Evolutionary conservation across 2,888 invertebrate species (phyloP).

Genomic region (Clistopyga incitator): DNA sequence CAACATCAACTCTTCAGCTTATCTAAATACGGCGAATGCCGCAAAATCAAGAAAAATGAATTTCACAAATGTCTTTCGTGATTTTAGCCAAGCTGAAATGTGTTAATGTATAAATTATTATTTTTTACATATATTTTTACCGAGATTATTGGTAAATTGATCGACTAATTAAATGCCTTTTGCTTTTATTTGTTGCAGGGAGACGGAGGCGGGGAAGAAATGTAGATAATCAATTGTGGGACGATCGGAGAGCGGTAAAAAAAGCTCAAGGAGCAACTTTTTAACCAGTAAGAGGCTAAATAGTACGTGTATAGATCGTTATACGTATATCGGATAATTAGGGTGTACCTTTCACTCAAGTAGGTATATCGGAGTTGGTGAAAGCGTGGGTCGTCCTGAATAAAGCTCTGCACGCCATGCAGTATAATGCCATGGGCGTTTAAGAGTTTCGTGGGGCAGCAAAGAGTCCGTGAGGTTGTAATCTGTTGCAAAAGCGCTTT

Average conservation of each 20-base stretch:
- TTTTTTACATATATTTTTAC: background rate
- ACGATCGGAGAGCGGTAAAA: constrained; percentile 4
- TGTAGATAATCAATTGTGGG: constrained; percentile 43
- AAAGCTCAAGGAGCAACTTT: constrained; percentile 4
- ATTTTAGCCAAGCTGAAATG: too few relatives aligned
- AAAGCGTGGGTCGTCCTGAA: background rate
- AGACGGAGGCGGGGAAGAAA: constrained; percentile 5
- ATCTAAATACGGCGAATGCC: too few relatives aligned
- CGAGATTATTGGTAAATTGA: too few relatives aligned
- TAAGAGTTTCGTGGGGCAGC: background rate
- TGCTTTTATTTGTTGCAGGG: constrained; percentile 39
- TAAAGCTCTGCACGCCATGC: background rate
- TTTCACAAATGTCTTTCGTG: too few relatives aligned
- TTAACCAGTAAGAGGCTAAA: background rate
- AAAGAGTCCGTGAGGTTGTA: constrained; percentile 3
- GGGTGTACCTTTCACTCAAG: background rate
- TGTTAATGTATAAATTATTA: too few relatives aligned
- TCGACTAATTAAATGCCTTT: background rate
- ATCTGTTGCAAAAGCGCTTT: constrained; percentile 7
- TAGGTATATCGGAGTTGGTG: constrained; percentile 2
- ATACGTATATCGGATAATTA: constrained; percentile 6
- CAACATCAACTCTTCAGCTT: too few relatives aligned
- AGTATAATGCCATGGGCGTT: background rate
- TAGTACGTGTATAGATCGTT: background rate
- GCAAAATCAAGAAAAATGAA: too few relatives aligned